phyloP scores from a whole-genome alignment of 2,113 vertebrate species.

The Porphyrio hochstetteri region DNA sequence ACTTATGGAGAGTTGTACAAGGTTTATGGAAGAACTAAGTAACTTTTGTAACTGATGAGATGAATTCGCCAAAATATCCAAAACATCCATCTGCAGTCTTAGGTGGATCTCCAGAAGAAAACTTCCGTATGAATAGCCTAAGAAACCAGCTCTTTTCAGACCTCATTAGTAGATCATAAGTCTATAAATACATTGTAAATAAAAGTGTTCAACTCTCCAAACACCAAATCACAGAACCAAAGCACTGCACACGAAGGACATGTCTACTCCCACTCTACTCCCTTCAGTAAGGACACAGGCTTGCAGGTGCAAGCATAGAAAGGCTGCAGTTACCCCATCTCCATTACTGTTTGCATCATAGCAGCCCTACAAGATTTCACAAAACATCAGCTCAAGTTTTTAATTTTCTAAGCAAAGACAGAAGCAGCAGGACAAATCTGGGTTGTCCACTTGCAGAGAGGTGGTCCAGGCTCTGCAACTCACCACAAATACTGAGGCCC shows the following conservation, averaged over 20 bases:
- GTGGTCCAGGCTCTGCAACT: background rate
- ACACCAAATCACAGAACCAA: background rate
- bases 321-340: background rate
- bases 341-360: background rate
- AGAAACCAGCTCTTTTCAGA: background rate
- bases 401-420: background rate
- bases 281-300: background rate
- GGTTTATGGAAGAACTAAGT: background rate
- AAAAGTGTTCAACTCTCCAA: background rate
- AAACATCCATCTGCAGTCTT: background rate
- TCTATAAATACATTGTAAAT: background rate
- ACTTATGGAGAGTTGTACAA: background rate
- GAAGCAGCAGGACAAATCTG: background rate
- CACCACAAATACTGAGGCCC: rapidly evolving
- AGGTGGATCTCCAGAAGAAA: background rate
- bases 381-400: background rate
- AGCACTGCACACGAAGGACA: too few species aligned
- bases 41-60: background rate
- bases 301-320: background rate
- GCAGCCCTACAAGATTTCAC: background rate
- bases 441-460: background rate
- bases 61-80: background rate
- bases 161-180: background rate
- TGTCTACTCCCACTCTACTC: rapidly evolving
- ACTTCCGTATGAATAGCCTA: background rate